phyloP scores from a whole-genome alignment of 2,113 vertebrate genomes.

The Ameiurus melas region DNA sequence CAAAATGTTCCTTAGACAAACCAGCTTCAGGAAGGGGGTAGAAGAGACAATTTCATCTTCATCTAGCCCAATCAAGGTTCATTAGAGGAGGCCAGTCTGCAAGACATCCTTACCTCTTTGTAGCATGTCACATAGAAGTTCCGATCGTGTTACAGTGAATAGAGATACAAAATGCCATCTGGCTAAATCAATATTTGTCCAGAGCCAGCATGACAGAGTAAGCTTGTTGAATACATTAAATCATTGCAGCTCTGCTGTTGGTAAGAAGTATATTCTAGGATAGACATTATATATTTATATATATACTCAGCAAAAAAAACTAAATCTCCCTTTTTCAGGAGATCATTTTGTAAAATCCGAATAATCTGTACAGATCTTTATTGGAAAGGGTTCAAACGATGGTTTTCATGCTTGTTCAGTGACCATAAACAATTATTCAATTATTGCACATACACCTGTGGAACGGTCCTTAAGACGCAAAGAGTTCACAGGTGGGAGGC shows the following conservation, averaged over 20 bases:
- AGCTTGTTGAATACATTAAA: not conserved
- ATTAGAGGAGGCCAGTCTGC: not conserved
- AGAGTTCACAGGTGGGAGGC: too few relatives aligned
- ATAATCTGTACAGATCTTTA: too few relatives aligned
- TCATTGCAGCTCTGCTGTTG: not conserved
- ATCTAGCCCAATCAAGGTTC: constrained; percentile 54
- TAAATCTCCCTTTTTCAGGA: too few relatives aligned
- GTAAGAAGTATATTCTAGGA: not conserved
- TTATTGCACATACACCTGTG: too few relatives aligned
- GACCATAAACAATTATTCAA: too few relatives aligned
- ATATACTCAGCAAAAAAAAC: not conserved
- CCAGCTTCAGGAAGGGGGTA: constrained; percentile 43
- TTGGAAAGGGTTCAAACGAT: too few relatives aligned
- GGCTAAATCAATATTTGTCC: constrained; percentile 38
- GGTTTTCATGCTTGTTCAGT: too few relatives aligned
- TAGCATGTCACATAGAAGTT: constrained; percentile 26
- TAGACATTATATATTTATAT: not conserved
- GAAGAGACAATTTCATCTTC: constrained; percentile 48
- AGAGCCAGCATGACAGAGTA: not conserved
- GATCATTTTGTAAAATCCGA: too few relatives aligned
- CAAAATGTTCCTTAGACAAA: constrained; percentile 58
- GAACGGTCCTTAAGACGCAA: too few relatives aligned
- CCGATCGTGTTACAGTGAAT: constrained; percentile 44
- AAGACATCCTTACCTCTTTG: constrained; percentile 45
- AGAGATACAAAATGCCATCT: constrained; percentile 46